These are phyloP conservation scores for Sinotaia quadrata DNA, from an alignment of 2,888 invertebrate genomes.

Conservation along the genomic window DNA sequence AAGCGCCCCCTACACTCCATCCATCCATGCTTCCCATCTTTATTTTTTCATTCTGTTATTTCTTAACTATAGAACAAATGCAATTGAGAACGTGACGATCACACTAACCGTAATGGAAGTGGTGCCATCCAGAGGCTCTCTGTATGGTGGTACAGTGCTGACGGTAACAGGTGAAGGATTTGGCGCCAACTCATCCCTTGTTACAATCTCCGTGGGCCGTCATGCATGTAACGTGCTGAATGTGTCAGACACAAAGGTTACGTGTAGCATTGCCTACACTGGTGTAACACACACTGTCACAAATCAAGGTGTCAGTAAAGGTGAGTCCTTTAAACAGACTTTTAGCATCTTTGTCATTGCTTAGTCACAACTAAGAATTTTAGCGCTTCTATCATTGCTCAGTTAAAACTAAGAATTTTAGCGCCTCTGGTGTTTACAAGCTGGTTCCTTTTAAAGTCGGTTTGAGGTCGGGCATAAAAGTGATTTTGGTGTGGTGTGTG, in stretches of 20 bases:
- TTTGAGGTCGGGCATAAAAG: no score
- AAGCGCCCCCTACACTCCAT: no score
- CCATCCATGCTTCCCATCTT: no score
- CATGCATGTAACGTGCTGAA: conserved; percentile 23
- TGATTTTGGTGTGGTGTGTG: no score
- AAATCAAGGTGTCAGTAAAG: conserved; percentile 31
- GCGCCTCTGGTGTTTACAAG: no score
- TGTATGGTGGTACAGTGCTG: conserved; percentile 54
- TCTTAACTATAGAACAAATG: no score
- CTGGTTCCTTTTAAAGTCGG: no score
- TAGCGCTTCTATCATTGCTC: no score
- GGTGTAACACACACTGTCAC: conserved; percentile 42
- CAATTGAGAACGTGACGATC: conserved; percentile 36
- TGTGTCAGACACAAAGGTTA: conserved; percentile 26
- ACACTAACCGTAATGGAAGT: conserved; percentile 49
- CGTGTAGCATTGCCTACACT: conserved; percentile 38
- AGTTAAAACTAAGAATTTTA: no score
- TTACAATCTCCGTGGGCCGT: conserved; percentile 31
- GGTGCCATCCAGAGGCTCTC: conserved; percentile 46
- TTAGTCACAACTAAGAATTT: no score
- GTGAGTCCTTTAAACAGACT: background rate
- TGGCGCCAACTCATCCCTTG: conserved; percentile 34
- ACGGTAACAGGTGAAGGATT: conserved; percentile 55
- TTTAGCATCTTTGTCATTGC: no score
- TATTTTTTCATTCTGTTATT: no score